These are phyloP conservation scores for Chauna torquata DNA, from an alignment of 2,113 vertebrate species.

Conservation along the genomic window DNA sequence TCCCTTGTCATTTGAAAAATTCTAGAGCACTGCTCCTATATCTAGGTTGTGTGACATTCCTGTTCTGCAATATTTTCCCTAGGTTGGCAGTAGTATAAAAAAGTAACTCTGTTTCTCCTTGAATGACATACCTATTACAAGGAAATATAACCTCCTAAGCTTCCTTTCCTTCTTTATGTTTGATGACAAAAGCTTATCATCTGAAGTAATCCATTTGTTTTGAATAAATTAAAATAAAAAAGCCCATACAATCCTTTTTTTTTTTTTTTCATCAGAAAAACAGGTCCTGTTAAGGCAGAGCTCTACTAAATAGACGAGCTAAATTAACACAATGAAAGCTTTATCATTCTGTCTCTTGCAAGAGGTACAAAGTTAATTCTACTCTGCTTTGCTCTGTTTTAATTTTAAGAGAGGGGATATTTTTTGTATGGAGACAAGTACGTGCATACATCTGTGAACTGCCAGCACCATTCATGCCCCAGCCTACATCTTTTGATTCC, in stretches of 20 bases:
- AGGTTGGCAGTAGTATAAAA: not conserved
- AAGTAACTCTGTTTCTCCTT: not conserved
- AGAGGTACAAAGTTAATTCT: not conserved
- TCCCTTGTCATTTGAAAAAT: not conserved
- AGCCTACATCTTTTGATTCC: not conserved
- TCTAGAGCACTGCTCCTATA: not conserved
- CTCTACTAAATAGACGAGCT: not conserved
- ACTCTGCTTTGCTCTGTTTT: not conserved
- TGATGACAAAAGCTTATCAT: constrained; percentile 40
- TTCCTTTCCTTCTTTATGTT: constrained; percentile 55
- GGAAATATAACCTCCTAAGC: constrained; percentile 67
- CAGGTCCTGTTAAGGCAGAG: not conserved
- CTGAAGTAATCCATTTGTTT: not conserved
- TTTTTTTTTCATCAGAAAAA: not conserved
- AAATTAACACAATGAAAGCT: not conserved
- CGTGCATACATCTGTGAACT: not conserved
- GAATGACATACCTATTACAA: constrained; percentile 65
- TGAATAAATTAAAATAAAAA: not conserved
- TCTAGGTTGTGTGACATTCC: not conserved
- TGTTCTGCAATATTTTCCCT: not conserved
- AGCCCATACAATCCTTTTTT: not conserved
- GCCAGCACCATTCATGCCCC: not conserved
- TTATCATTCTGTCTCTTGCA: not conserved
- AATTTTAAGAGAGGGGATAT: not conserved
- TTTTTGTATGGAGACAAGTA: not conserved